Conservation (phyloP, 1,140 invertebrate genomes). For the Neuroterus valhalla region DNA sequence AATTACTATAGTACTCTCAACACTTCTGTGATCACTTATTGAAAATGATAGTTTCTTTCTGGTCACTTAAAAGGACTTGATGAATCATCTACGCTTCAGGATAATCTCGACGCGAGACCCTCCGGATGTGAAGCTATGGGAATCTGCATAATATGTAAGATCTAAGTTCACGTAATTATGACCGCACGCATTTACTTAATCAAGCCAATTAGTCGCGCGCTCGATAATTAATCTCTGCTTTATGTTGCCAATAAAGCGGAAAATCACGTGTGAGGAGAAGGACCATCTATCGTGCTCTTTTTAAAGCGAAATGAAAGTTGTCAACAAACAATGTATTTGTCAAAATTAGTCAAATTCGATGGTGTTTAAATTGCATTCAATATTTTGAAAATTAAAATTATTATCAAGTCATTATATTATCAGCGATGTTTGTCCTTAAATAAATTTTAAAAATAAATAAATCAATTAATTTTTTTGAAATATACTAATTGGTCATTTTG, state of each 20-base stretch:
- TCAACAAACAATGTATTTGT: background rate
- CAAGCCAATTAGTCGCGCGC: background rate
- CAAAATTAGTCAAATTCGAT: background rate
- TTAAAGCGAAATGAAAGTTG: slow-evolving; percentile 5
- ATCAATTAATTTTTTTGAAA: too few species aligned
- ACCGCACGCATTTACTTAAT: background rate
- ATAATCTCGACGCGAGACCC: background rate
- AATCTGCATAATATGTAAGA: slow-evolving; percentile 10
- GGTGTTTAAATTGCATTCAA: too few species aligned
- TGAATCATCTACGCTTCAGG: background rate
- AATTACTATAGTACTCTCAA: too few species aligned
- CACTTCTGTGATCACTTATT: too few species aligned
- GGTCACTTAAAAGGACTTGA: background rate
- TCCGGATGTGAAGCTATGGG: background rate
- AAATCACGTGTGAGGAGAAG: background rate
- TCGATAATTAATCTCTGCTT: background rate
- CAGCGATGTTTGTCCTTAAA: too few species aligned
- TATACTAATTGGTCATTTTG: too few species aligned
- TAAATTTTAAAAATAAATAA: too few species aligned
- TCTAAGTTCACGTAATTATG: slow-evolving; percentile 18
- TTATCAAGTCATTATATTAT: too few species aligned
- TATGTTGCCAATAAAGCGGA: background rate
- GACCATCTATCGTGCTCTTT: background rate
- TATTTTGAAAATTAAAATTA: too few species aligned
- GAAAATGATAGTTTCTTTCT: too few species aligned